Percentiles rank a stretch among this genome's conserved stretches.
These are phyloP conservation scores for Caloenas nicobarica DNA, from an alignment of 2,113 vertebrate genomes.

Conservation along the genomic window DNA sequence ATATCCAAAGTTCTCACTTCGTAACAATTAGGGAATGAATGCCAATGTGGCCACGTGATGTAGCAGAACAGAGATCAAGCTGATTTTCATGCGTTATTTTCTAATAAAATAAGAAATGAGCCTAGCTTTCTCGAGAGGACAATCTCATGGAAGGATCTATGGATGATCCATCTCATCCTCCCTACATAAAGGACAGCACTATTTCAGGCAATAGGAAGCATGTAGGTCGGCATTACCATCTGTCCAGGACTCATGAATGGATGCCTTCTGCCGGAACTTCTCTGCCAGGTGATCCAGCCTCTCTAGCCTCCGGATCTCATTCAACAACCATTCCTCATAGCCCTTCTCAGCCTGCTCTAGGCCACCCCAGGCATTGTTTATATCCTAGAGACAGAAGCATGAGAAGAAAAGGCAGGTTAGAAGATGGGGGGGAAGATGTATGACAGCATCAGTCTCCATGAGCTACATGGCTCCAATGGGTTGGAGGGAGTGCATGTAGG, in stretches of 20 bases:
- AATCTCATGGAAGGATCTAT: background rate
- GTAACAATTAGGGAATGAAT: background rate
- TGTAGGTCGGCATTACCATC: conserved; percentile 79
- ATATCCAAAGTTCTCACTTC: background rate
- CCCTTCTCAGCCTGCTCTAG: conserved; percentile 97
- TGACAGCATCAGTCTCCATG: background rate
- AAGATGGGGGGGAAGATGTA: background rate
- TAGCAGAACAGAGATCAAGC: background rate
- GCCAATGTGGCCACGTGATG: fast-evolving
- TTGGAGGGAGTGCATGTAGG: background rate
- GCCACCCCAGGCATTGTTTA: conserved; percentile 92
- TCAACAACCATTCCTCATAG: conserved; percentile 97
- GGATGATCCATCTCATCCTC: background rate
- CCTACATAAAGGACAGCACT: background rate
- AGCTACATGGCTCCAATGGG: background rate
- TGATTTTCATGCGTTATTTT: background rate
- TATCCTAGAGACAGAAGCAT: conserved; percentile 79
- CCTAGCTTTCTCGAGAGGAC: background rate
- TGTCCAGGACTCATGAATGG: conserved; percentile 97
- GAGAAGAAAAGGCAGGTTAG: conserved; percentile 7
- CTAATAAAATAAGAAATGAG: background rate
- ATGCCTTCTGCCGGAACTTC: conserved; percentile 97
- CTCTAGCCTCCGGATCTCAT: conserved; percentile 96
- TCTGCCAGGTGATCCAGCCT: conserved; percentile 96
- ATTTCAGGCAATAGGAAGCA: background rate